These are phyloP conservation scores for Diplolepis rosae DNA, from an alignment of 2,888 invertebrate species.

Conservation along the genomic window DNA sequence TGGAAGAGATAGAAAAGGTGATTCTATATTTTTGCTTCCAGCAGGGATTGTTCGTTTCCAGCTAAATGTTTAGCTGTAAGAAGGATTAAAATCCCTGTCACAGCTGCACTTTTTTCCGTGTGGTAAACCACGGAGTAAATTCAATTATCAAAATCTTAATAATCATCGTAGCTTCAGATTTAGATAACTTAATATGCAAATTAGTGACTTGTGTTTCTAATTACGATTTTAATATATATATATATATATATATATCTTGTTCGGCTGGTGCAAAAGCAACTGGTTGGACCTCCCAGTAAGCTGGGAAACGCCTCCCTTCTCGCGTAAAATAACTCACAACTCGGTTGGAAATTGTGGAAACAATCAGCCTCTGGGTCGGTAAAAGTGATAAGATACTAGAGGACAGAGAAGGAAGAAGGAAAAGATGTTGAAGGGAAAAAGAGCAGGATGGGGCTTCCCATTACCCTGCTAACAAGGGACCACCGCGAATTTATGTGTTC, in stretches of 20 bases:
- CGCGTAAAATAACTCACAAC: conserved; percentile 55
- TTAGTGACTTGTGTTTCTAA: conserved; percentile 1
- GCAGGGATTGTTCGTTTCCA: no score
- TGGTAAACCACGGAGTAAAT: no score
- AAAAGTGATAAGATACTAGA: conserved; percentile 17
- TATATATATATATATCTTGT: conserved; percentile 12
- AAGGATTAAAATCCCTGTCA: no score
- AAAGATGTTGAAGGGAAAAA: conserved; percentile 20
- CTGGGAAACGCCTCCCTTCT: conserved; percentile 41
- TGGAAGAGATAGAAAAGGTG: no score
- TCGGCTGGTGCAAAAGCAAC: not conserved
- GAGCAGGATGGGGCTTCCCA: conserved; percentile 29
- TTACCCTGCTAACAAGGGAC: conserved; percentile 47
- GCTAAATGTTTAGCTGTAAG: no score
- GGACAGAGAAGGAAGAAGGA: conserved; percentile 17
- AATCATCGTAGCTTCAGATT: not conserved
- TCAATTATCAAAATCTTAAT: no score
- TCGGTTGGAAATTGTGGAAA: conserved; percentile 42
- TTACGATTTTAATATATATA: conserved; percentile 8
- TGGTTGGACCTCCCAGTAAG: conserved; percentile 51
- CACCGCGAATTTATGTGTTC: conserved; percentile 46
- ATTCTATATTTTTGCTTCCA: no score
- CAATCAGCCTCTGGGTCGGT: conserved; percentile 46
- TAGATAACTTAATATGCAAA: conserved; percentile 14
- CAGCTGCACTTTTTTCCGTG: no score